A percentile compares a stretch with the other conserved stretches of the same genome.
phyloP scores from a whole-genome alignment of 2,888 invertebrate genomes.

The Aphodius granarius region DNA sequence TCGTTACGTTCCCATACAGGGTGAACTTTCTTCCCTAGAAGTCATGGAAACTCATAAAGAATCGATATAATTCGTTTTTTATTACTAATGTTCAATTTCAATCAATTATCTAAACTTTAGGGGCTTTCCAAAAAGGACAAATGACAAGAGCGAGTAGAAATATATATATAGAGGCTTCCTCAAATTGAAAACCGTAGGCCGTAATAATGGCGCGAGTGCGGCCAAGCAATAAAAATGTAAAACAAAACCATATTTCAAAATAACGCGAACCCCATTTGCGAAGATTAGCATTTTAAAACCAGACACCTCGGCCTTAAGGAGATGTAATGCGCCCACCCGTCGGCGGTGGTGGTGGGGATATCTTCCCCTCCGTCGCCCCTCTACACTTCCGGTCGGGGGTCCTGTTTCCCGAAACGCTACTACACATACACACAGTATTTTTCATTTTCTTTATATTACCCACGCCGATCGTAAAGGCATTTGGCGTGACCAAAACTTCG shows the following conservation, averaged over 20 bases:
- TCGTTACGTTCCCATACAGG: neutral
- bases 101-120: slow-evolving; percentile 4
- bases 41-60: too few relatives aligned
- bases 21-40: too few relatives aligned
- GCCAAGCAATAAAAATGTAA: slow-evolving; percentile 56
- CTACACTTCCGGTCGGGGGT: slow-evolving; percentile 47
- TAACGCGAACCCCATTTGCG: slow-evolving; percentile 57
- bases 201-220: slow-evolving; percentile 51
- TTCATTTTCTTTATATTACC: slow-evolving; percentile 90
- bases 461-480: slow-evolving; percentile 84
- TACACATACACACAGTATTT: slow-evolving; percentile 65
- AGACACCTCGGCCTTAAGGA: slow-evolving; percentile 55
- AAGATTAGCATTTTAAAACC: slow-evolving; percentile 57
- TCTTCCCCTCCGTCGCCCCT: slow-evolving; percentile 38
- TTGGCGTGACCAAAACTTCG: slow-evolving; percentile 80
- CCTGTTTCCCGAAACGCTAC: slow-evolving; percentile 48
- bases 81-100: neutral
- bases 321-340: slow-evolving; percentile 46
- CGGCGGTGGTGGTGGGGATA: neutral
- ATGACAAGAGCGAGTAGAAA: neutral
- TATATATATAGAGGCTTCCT: slow-evolving; percentile 16
- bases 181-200: slow-evolving; percentile 52
- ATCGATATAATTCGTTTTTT: neutral
- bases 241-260: slow-evolving; percentile 57
- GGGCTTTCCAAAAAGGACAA: neutral